Evolutionary conservation across 2,797 vertebrate genomes (phyloP).

Genomic region (Somateria mollissima): DNA sequence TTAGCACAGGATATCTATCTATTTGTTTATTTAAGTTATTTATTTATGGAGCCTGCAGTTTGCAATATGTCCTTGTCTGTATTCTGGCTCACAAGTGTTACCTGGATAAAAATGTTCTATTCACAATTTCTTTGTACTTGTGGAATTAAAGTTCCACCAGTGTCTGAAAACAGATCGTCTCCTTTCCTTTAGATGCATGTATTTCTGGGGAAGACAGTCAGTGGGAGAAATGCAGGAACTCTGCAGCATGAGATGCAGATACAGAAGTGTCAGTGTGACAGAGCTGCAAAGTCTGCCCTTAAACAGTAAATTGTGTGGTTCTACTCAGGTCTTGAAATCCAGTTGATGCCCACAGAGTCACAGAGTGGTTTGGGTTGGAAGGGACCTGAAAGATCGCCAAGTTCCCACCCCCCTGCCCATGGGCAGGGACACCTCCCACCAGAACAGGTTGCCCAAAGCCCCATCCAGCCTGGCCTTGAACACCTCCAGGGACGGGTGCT

Average conservation of each 20-base stretch:
- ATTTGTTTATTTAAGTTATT: background rate
- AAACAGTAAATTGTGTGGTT: background rate
- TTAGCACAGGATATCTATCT: background rate
- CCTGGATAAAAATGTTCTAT: background rate
- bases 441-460: no score
- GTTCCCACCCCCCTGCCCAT: no score
- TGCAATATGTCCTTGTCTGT: constrained; percentile 4
- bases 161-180: background rate
- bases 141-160: constrained; percentile 12
- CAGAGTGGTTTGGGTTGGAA: no score
- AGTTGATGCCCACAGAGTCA: background rate
- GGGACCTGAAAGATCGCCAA: no score
- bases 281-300: background rate
- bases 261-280: background rate
- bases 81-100: background rate
- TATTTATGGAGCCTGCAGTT: background rate
- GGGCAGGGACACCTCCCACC: no score
- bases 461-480: no score
- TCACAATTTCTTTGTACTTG: background rate
- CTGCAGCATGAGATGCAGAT: background rate
- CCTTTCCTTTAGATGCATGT: background rate
- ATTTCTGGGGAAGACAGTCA: background rate
- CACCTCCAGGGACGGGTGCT: no score
- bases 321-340: constrained; percentile 14
- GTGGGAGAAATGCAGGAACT: background rate